Percentiles rank a stretch among this genome's conserved stretches.
Conservation (phyloP, 2,888 invertebrate genomes). For the Zaprionus bogoriensis region DNA sequence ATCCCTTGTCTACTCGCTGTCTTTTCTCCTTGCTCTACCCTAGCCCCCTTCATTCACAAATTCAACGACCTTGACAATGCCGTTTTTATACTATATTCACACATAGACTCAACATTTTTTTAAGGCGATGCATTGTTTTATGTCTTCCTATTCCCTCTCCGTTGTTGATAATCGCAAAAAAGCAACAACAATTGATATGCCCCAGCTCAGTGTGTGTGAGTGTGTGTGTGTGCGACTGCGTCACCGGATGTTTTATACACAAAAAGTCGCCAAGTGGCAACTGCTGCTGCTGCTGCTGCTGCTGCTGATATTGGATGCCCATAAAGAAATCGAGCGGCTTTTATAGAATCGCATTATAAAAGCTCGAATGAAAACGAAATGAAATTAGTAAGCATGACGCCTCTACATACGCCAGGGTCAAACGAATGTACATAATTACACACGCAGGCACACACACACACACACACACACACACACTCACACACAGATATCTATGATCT, state of each 20-base stretch:
- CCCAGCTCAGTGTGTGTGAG: slow-evolving; percentile 6
- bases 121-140: slow-evolving; percentile 28
- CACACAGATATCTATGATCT: background rate
- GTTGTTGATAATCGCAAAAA: slow-evolving; percentile 32
- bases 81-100: slow-evolving; percentile 18
- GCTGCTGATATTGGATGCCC: slow-evolving; percentile 57
- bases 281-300: slow-evolving; percentile 51
- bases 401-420: background rate
- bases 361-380: slow-evolving; percentile 43
- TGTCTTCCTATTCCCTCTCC: slow-evolving; percentile 13
- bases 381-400: slow-evolving; percentile 53
- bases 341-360: slow-evolving; percentile 10
- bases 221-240: slow-evolving; percentile 24
- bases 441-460: too few relatives aligned
- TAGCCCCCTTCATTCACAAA: slow-evolving; percentile 1
- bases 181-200: slow-evolving; percentile 38
- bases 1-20: background rate
- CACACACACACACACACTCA: slow-evolving; percentile 4
- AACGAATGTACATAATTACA: too few relatives aligned
- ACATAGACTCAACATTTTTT: slow-evolving; percentile 6
- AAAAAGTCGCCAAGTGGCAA: slow-evolving; percentile 43
- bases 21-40: background rate
- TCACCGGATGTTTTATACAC: slow-evolving; percentile 54
- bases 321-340: slow-evolving; percentile 33
- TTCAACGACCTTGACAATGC: slow-evolving; percentile 51